Percentiles rank a stretch among this genome's conserved stretches.
Evolutionary conservation across 2,888 invertebrate species (phyloP).

Genomic region (Argyresthia goedartella): DNA sequence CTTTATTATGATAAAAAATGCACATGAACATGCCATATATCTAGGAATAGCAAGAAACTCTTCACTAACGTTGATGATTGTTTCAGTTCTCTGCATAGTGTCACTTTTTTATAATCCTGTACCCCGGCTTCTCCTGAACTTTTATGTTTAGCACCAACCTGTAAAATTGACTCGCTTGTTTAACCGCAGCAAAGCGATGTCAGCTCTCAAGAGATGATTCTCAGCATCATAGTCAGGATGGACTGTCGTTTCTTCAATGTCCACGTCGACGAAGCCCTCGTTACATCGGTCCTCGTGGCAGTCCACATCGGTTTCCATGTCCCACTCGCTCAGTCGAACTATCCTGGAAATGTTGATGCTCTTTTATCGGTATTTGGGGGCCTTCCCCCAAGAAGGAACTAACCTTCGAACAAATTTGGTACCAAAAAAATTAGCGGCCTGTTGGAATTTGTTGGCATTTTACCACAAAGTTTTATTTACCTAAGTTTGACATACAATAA

Average conservation of each 20-base stretch:
- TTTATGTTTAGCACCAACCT: constrained; percentile 32
- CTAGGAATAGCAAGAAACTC: too few species aligned
- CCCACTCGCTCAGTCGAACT: constrained; percentile 75
- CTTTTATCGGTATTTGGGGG: not conserved
- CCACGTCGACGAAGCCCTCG: constrained; percentile 21
- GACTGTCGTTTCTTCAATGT: constrained; percentile 38
- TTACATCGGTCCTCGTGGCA: constrained; percentile 32
- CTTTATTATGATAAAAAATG: too few species aligned
- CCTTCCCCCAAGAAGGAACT: too few species aligned
- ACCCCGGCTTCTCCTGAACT: too few species aligned
- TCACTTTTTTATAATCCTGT: too few species aligned
- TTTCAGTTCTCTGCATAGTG: too few species aligned
- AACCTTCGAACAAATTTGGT: not conserved
- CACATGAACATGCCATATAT: too few species aligned
- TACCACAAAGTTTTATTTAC: too few species aligned
- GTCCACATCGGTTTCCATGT: constrained; percentile 28
- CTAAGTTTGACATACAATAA: too few species aligned
- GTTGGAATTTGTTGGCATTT: not conserved
- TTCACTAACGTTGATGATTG: too few species aligned
- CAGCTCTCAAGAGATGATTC: constrained; percentile 40
- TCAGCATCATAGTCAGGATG: constrained; percentile 56
- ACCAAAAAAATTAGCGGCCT: too few species aligned
- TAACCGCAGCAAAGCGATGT: constrained; percentile 70
- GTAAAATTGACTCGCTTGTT: constrained; percentile 49
- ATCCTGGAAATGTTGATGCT: constrained; percentile 34